Evolutionary conservation across 2,888 invertebrate genomes (phyloP), one percentile per base, ranked within the genome.

Genomic region (Leucophenga montana): DNA sequence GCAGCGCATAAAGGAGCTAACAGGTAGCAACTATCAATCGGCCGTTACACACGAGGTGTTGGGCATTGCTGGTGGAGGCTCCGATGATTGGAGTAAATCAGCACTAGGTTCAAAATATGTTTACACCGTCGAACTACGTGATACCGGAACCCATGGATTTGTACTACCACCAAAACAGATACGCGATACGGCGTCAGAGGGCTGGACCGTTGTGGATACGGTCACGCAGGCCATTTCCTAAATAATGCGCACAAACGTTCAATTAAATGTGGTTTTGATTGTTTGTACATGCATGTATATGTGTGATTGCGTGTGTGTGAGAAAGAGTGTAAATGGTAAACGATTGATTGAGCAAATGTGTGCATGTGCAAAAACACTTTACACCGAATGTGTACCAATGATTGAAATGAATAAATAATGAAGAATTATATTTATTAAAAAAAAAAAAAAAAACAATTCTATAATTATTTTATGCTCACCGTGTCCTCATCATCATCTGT

Each of bases 51-150:
- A 88, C 71, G 83, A 85, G 68, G 75, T 85, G 3, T 73, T 88
- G 14, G 86, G 86, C 67, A 80, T 88, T 70, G 88, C 88, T 18
- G 87, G 87, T 67, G 88, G 88, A 44, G 88, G 88, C 44, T 88
- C 88, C 1, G 88, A 88, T 67, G 88, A 88, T 72, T 88, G 88
- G 88, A 76, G 80, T 64, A 84, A 87, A 13, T 79, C 83, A 13
- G 77, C 80, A 0, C 69, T 87, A 14, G 82, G 79, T 11, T 76
- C 82, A 0, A 85, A 86, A 61, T 88, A 85, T 57, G 88, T 88
- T 2, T 88, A 88, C 46, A 88, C 88, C 31, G 70, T 88, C 16
- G 87, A 87, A 67, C 71, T 88, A 69, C 82, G 87, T 13, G 88
- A 88, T 80, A 82, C 77, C n/a, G 88, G 88, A 9, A 66, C 71